These are phyloP conservation scores for Pachyuromys duprasi DNA, from an alignment of 2,797 vertebrate species.

Conservation along the genomic window DNA sequence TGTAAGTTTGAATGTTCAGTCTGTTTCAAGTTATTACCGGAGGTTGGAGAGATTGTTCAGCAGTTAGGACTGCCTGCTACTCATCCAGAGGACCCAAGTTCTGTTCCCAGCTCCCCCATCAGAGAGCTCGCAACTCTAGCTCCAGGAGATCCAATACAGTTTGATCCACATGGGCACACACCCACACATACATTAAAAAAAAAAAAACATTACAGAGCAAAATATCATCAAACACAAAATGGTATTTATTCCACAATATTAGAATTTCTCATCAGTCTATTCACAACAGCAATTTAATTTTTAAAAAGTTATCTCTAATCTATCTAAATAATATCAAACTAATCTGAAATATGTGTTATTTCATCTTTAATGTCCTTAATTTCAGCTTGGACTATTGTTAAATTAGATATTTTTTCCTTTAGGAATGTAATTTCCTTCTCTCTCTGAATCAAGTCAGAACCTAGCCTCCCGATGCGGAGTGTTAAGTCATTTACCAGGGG, in stretches of 20 bases:
- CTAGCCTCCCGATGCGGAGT: conserved; percentile 92
- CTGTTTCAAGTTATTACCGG: conserved; percentile 54
- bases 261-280: conserved; percentile 51
- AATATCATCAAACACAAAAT: conserved; percentile 63
- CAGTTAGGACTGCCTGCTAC: background rate
- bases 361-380: conserved; percentile 83
- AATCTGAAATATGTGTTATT: conserved; percentile 83
- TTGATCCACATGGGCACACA: background rate
- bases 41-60: background rate
- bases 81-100: too few relatives aligned
- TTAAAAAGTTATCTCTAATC: background rate
- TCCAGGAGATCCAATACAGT: background rate
- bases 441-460: conserved; percentile 89
- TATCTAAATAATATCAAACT: conserved; percentile 65
- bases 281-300: background rate
- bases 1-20: conserved; percentile 22
- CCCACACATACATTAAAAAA: background rate
- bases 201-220: conserved; percentile 31
- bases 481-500: conserved; percentile 93
- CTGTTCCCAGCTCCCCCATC: background rate
- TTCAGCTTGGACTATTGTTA: conserved; percentile 87
- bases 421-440: conserved; percentile 91
- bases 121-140: background rate
- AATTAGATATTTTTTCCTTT: conserved; percentile 90
- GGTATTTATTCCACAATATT: conserved; percentile 52